Percentiles rank a stretch among this genome's conserved stretches.
Evolutionary conservation across 2,113 vertebrate species (phyloP).

Genomic region (Neofelis nebulosa): DNA sequence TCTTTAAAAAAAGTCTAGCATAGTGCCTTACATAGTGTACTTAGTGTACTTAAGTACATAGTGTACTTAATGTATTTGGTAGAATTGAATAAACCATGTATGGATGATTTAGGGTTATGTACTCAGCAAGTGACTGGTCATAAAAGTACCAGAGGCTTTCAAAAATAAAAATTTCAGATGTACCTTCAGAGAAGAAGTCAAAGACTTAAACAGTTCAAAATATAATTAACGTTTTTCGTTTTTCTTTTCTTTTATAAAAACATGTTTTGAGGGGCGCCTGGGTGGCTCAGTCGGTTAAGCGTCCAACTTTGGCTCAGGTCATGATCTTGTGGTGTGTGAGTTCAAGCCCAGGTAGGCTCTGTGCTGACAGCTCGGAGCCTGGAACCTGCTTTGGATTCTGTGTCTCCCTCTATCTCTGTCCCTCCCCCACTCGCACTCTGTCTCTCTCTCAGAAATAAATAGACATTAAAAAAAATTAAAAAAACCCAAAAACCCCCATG

Average conservation of each 20-base stretch:
- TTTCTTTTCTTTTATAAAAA: neutral
- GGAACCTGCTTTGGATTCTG: no score
- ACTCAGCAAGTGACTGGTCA: neutral
- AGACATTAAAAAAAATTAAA: no score
- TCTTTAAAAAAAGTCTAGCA: neutral
- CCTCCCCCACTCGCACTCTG: no score
- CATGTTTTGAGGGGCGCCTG: neutral
- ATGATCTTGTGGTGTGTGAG: no score
- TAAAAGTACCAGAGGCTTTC: neutral
- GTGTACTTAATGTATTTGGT: neutral
- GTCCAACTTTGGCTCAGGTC: no score
- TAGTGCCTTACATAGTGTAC: neutral
- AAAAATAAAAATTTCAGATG: neutral
- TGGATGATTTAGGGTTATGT: neutral
- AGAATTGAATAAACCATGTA: neutral
- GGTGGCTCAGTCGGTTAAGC: no score
- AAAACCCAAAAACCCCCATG: neutral
- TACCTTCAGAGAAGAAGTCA: neutral
- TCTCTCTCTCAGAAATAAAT: no score
- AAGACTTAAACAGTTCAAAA: conserved; percentile 3
- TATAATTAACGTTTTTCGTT: neutral
- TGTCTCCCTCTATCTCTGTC: no score
- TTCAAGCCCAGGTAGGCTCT: no score
- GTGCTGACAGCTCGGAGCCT: no score
- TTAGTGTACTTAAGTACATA: neutral